phyloP scores from a whole-genome alignment of 2,113 vertebrate species.

The Micronisus gabar region DNA sequence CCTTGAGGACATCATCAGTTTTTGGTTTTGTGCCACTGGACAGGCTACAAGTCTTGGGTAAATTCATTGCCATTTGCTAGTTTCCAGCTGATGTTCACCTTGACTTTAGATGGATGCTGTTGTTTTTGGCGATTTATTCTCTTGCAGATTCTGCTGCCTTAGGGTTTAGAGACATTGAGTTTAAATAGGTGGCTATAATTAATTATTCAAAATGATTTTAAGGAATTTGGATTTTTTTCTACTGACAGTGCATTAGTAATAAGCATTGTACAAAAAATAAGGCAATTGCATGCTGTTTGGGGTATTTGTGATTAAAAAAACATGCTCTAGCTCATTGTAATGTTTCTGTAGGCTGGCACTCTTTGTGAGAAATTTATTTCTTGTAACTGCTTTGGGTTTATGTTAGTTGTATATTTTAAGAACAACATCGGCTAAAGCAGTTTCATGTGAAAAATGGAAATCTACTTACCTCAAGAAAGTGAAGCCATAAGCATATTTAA shows the following conservation, averaged over 20 bases:
- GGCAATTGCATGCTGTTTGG: conserved; percentile 16
- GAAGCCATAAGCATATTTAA: conserved; percentile 46
- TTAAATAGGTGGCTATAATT: conserved; percentile 64
- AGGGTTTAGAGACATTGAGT: conserved; percentile 6
- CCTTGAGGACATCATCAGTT: conserved; percentile 16
- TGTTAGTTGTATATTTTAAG: conserved; percentile 48
- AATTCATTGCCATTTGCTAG: conserved; percentile 23
- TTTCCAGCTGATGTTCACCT: conserved; percentile 39
- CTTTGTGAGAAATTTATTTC: conserved; percentile 49
- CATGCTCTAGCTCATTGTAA: conserved; percentile 15
- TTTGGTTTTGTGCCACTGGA: background rate
- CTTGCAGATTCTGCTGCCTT: conserved; percentile 21
- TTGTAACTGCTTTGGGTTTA: conserved; percentile 43
- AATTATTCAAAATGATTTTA: conserved; percentile 55
- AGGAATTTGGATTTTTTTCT: conserved; percentile 1
- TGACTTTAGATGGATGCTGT: background rate
- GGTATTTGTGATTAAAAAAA: conserved; percentile 53
- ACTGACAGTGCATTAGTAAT: conserved; percentile 18
- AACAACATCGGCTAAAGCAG: conserved; percentile 38
- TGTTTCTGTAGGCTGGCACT: conserved; percentile 37
- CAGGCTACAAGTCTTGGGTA: background rate
- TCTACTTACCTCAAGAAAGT: conserved; percentile 47
- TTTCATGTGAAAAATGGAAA: conserved; percentile 62
- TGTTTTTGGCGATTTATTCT: conserved; percentile 6
- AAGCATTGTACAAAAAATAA: conserved; percentile 52